Conservation (phyloP, 2,797 vertebrate genomes). For the Myripristis murdjan region DNA sequence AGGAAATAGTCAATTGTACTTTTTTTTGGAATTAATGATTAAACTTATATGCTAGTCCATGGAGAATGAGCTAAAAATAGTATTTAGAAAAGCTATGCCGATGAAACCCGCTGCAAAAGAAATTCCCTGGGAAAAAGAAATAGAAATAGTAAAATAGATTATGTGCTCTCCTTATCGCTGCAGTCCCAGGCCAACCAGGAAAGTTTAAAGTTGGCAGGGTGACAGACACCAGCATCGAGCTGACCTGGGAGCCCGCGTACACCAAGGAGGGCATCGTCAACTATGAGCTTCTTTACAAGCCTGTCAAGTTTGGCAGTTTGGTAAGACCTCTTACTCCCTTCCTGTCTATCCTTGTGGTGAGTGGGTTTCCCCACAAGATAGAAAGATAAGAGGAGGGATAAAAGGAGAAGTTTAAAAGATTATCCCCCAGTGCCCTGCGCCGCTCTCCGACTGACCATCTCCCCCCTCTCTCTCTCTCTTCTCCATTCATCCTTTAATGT, state of each 20-base stretch:
- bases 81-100: no score
- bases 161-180: conserved; percentile 11
- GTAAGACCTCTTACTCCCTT: conserved; percentile 76
- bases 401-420: conserved; percentile 55
- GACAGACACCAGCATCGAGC: conserved; percentile 93
- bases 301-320: conserved; percentile 91
- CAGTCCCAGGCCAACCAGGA: conserved; percentile 96
- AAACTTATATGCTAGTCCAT: no score
- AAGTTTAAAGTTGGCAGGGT: conserved; percentile 94
- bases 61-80: no score
- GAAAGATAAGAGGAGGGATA: conserved; percentile 36
- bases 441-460: conserved; percentile 41
- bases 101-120: no score
- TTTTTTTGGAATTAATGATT: no score
- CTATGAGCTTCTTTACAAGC: conserved; percentile 95
- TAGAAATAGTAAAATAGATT: no score
- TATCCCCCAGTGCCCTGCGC: conserved; percentile 34
- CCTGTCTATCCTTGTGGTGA: conserved; percentile 24
- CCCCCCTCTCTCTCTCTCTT: conserved; percentile 18
- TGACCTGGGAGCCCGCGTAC: conserved; percentile 93
- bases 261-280: conserved; percentile 94
- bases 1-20: no score
- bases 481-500: conserved; percentile 33
- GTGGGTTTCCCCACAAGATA: conserved; percentile 28
- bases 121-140: no score